These are phyloP conservation scores for Chionomys nivalis DNA, from an alignment of 2,113 vertebrate genomes.

Conservation along the genomic window DNA sequence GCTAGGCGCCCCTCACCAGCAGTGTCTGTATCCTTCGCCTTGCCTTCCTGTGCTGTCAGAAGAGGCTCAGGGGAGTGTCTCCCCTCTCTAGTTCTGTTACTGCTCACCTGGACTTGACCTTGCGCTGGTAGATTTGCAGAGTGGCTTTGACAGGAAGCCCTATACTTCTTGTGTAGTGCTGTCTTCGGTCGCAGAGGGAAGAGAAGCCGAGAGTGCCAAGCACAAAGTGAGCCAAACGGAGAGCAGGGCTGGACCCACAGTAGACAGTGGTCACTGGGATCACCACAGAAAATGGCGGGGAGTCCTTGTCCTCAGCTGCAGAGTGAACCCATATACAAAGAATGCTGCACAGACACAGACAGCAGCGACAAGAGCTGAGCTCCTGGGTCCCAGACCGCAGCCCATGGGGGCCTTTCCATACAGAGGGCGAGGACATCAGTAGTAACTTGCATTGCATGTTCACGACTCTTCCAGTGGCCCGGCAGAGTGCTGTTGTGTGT, in stretches of 20 bases:
- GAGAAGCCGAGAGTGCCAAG: neutral
- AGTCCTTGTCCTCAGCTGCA: neutral
- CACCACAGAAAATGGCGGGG: rapidly evolving
- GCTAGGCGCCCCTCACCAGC: neutral
- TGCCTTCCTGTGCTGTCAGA: neutral
- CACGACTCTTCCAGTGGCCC: neutral
- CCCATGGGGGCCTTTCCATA: rapidly evolving
- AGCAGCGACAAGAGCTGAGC: neutral
- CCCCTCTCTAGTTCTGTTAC: neutral
- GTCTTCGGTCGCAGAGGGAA: neutral
- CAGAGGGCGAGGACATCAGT: neutral
- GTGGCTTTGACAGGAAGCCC: neutral
- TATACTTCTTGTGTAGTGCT: neutral
- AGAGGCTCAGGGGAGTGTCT: neutral
- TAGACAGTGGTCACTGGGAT: neutral
- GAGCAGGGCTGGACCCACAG: neutral
- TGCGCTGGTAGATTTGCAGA: neutral
- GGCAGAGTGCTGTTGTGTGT: neutral
- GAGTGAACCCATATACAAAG: neutral
- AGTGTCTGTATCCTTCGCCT: neutral
- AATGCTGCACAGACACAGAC: neutral
- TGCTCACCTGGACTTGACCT: neutral
- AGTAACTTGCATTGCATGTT: neutral
- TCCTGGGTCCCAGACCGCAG: neutral
- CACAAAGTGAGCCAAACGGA: rapidly evolving